Evolutionary conservation across 2,113 vertebrate species (phyloP), one percentile per base, ranked within the genome.

Genomic region (Ancistrus triradiatus): DNA sequence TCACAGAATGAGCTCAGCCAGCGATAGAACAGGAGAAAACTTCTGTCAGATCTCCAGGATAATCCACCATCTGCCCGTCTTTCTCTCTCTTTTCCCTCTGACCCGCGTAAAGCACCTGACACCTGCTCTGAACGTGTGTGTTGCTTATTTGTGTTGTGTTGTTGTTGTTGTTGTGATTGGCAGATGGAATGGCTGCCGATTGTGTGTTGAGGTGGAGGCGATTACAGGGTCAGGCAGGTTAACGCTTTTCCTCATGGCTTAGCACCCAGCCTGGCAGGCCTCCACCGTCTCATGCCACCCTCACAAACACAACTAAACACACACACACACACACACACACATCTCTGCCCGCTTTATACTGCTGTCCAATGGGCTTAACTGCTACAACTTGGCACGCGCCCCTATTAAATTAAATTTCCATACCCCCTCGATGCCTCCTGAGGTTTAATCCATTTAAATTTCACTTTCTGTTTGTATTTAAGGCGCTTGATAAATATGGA

Each of bases 161-260:
- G 27, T 64, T 48, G 63, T 66, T 66, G 61, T 53, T 60, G 53
- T 60, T 55, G 43, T 33, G 51, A 61, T 53, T 61, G 69, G 43
- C 42, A 42, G 58, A 67, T 38, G 43, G 51, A 53, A 40, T 50
- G 49, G 51, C 69, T 49, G 44, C 37, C 4, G 50, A 42, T 11
- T 24, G 28, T 40, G 38, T 59, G 31, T 65, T 38, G n/a, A 28
- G 59, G 51, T 50, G 33, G 58, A 59, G 49, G 15, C 52, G 69
- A 65, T 72, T 72, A 72, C 59, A 65, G 59, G 63, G 69, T 60
- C 63, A 55, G 63, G 47, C 33, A 47, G 63, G 69, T 72, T 66
- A 72, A 72, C 58, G 40, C 25, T 61, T 65, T 61, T 65, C 51
- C 42, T 65, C 63, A 58, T 66, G 69, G 43, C 63, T 71, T 64